Evolutionary conservation across 2,888 invertebrate genomes (phyloP).

Genomic region (Andrena fulva): DNA sequence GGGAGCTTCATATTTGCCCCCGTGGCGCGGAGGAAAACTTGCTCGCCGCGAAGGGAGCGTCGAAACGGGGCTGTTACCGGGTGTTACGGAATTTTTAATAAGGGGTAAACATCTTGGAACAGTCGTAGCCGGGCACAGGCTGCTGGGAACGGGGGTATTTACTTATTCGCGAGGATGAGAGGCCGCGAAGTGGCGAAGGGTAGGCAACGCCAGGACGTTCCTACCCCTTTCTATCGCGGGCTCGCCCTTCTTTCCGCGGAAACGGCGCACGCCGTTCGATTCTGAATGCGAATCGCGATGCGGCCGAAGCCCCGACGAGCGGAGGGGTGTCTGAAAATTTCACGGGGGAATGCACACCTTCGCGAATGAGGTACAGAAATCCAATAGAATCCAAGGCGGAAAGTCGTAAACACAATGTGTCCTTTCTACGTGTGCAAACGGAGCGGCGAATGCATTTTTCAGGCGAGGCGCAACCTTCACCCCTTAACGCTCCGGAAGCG

Average conservation of each 20-base stretch:
- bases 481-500: slow-evolving; percentile 32
- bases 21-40: neutral
- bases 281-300: slow-evolving; percentile 35
- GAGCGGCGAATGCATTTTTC: slow-evolving; percentile 67
- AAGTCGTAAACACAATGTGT: slow-evolving; percentile 66
- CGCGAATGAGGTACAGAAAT: slow-evolving; percentile 51
- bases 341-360: slow-evolving; percentile 48
- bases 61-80: slow-evolving; percentile 10
- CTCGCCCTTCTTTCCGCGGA: neutral
- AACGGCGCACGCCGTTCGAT: neutral
- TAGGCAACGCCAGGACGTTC: neutral
- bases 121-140: neutral
- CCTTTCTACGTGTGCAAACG: slow-evolving; percentile 48
- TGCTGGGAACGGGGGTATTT: slow-evolving; percentile 14
- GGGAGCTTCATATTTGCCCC: slow-evolving; percentile 44
- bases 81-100: slow-evolving; percentile 51
- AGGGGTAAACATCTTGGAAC: slow-evolving; percentile 46
- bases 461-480: slow-evolving; percentile 45
- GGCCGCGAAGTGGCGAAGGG: slow-evolving; percentile 12
- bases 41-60: neutral
- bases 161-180: slow-evolving; percentile 29
- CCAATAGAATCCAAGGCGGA: slow-evolving; percentile 59
- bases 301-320: slow-evolving; percentile 5
- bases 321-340: slow-evolving; percentile 51
- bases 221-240: neutral